Conservation (phyloP, 2,113 vertebrate genomes). For the Corythaixoides concolor region DNA sequence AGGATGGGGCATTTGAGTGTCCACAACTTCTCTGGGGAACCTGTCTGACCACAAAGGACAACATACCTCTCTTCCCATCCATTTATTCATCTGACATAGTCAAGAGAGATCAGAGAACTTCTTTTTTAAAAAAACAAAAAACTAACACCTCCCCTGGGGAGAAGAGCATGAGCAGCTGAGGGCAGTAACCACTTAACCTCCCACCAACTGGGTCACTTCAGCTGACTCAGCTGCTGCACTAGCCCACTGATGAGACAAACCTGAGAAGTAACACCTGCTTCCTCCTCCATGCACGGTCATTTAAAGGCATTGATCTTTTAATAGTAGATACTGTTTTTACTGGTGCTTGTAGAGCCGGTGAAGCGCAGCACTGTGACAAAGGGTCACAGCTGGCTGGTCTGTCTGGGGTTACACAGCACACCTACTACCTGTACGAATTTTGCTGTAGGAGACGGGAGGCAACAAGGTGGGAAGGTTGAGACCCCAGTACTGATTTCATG, state of each 20-base stretch:
- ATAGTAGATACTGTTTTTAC: neutral
- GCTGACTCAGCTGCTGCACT: neutral
- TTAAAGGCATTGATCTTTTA: neutral
- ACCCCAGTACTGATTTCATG: neutral
- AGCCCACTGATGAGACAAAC: neutral
- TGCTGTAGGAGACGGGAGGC: neutral
- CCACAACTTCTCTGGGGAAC: neutral
- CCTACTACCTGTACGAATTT: fast-evolving
- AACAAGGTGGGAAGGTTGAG: neutral
- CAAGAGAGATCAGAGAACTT: neutral
- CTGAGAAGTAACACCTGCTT: neutral
- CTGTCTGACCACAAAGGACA: neutral
- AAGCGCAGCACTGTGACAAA: neutral
- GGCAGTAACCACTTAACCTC: neutral
- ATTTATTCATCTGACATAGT: neutral
- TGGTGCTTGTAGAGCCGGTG: neutral
- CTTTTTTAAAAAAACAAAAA: neutral
- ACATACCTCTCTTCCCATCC: neutral
- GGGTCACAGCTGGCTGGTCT: neutral
- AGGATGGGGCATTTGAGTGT: neutral
- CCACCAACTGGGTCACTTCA: neutral
- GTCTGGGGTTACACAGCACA: neutral
- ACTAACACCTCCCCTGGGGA: neutral
- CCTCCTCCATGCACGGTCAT: neutral
- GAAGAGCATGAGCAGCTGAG: neutral